Percentiles rank a stretch among this genome's conserved stretches.
phyloP scores from a whole-genome alignment of 2,888 invertebrate genomes.

The Zelleria hepariella region DNA sequence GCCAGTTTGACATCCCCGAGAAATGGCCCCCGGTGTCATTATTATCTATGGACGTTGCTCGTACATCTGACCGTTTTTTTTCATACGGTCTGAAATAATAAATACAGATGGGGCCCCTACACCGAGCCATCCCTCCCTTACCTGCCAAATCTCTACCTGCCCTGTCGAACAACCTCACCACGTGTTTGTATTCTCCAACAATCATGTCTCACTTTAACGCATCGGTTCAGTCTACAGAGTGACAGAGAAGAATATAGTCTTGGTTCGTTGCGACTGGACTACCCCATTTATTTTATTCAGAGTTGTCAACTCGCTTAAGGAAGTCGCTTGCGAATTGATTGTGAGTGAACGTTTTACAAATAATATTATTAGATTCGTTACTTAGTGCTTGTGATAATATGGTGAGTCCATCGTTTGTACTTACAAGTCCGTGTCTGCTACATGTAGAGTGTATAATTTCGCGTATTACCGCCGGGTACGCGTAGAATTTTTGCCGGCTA shows the following conservation, averaged over 20 bases:
- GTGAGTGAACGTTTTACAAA: neutral
- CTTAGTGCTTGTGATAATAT: neutral
- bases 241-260: neutral
- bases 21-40: no score
- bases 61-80: no score
- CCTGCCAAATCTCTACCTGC: slow-evolving; percentile 3
- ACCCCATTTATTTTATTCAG: neutral
- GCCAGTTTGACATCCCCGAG: no score
- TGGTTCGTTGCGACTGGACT: neutral
- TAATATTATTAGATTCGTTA: neutral
- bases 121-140: neutral
- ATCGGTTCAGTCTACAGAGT: neutral
- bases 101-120: neutral
- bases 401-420: neutral
- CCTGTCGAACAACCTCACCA: neutral
- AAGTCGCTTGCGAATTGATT: neutral
- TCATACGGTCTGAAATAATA: no score
- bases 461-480: neutral
- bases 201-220: neutral
- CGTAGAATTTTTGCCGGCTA: no score
- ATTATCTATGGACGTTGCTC: no score
- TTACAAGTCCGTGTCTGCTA: neutral
- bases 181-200: neutral
- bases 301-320: neutral
- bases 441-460: neutral